Conservation (phyloP, 2,888 invertebrate species). For the Cremastinae sp. region DNA sequence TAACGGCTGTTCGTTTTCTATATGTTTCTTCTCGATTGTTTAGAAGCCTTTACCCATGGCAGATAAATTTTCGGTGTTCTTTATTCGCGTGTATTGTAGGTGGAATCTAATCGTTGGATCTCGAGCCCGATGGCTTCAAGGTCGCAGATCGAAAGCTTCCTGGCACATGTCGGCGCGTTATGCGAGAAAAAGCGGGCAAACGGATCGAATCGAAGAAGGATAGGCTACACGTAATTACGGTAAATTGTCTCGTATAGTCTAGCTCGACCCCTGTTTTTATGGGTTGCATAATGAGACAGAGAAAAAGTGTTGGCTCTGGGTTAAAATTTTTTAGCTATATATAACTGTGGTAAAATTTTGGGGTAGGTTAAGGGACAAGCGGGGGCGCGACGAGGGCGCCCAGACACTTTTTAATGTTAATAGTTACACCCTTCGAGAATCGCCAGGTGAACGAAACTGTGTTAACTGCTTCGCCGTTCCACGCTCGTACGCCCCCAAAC, state of each 20-base stretch:
- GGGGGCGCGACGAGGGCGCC: conserved; percentile 45
- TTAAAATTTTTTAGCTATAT: too few relatives aligned
- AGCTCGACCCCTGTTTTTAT: conserved; percentile 13
- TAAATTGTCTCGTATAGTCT: conserved; percentile 26
- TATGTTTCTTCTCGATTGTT: too few relatives aligned
- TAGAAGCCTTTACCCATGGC: too few relatives aligned
- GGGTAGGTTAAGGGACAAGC: conserved; percentile 72
- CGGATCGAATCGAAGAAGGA: conserved; percentile 1
- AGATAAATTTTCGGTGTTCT: conserved; percentile 9
- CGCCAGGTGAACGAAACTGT: conserved; percentile 71
- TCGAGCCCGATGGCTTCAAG: conserved; percentile 44
- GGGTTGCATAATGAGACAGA: conserved; percentile 34
- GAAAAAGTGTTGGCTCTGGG: conserved; percentile 43
- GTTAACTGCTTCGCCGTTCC: conserved; percentile 46
- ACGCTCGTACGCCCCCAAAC: conserved; percentile 1
- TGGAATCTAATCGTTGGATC: conserved; percentile 30
- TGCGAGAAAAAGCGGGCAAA: not conserved
- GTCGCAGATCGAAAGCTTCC: conserved; percentile 14
- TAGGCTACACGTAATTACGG: conserved; percentile 13
- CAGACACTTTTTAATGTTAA: conserved; percentile 67
- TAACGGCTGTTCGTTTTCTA: conserved; percentile 26
- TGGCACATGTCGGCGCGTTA: conserved; percentile 38
- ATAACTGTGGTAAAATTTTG: conserved; percentile 52
- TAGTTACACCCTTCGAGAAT: conserved; percentile 71
- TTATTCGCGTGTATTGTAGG: conserved; percentile 12